Evolutionary conservation across 2,113 vertebrate genomes (phyloP), one percentile per base, ranked within the genome.

Genomic region (Osmerus eperlanus): DNA sequence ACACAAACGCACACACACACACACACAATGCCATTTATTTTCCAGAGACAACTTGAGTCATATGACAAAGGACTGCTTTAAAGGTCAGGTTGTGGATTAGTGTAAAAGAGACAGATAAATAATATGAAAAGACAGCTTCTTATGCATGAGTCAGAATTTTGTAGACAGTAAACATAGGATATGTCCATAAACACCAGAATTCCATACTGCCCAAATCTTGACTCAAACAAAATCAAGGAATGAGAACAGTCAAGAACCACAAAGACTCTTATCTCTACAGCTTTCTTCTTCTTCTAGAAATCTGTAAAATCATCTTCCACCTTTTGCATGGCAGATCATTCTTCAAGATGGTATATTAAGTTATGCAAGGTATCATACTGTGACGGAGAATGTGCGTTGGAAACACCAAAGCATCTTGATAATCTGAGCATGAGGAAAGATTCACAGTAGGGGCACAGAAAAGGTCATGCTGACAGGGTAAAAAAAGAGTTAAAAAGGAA

Each of bases 381-480:
- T 74, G 55, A 47, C 11, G 74, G 75, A 68, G 78, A 67, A 70
- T 60, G 54, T 19, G 75, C 25, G 56, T 19, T 19, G 72, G 79
- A 54, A 78, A 80, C 79, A 82, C 73, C 64, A 68, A 69, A 72
- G 73, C 71, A 74, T 83, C 81, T 80, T 76, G 84, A 84, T 81
- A 77, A 81, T 73, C 71, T 82, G 81, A 84, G 84, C 75, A 66
- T 21, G 70, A 75, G 71, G 77, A 82, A 83, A 76, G 69, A 78
- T 68, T 88, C 83, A 78, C 70, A 70, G 81, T 3, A 47, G 85
- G 83, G 81, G 77, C 80, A 80, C 81, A 73, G 83, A 65, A 89
- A 88, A 89, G 88, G 89, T 89, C 85, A 86, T 82, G 74, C 84
- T 87, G 86, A 87, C 84, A 88, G 84, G 71, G 52, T 32, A 11